phyloP scores from a whole-genome alignment of 2,113 vertebrate species.

The Embiotoca jacksoni region DNA sequence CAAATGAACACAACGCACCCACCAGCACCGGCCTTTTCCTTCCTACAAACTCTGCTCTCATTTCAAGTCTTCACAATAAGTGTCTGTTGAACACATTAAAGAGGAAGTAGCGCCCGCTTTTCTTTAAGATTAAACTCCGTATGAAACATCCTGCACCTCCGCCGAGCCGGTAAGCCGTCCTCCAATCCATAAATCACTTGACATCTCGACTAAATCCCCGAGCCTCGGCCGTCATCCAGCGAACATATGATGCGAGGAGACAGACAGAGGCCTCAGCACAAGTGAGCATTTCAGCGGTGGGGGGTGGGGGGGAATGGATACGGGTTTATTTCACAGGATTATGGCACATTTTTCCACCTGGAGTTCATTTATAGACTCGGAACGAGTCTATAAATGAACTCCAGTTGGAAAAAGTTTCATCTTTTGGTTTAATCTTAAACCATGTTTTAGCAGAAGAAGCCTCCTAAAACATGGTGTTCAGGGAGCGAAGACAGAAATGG shows the following conservation, averaged over 20 bases:
- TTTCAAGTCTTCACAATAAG: neutral
- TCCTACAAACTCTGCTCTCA: neutral
- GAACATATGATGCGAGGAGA: conserved; percentile 22
- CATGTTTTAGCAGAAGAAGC: neutral
- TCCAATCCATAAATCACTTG: conserved; percentile 37
- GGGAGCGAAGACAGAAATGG: conserved; percentile 1
- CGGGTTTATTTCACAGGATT: conserved; percentile 37
- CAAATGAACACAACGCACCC: conserved; percentile 10
- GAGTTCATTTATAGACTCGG: conserved; percentile 41
- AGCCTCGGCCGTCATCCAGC: conserved; percentile 33
- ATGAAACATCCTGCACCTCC: neutral
- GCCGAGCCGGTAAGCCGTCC: neutral
- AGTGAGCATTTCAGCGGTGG: neutral
- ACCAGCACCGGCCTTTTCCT: neutral
- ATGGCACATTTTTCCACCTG: conserved; percentile 54
- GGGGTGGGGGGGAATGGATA: neutral
- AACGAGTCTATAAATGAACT: too few species aligned
- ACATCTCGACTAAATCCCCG: conserved; percentile 41
- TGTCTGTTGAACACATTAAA: conserved; percentile 30
- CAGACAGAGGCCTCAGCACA: conserved; percentile 9
- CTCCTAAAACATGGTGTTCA: conserved; percentile 19
- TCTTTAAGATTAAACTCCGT: too few species aligned
- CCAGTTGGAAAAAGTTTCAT: too few species aligned
- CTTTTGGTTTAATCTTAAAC: too few species aligned
- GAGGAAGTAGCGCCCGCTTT: neutral